phyloP scores from a whole-genome alignment of 1,140 invertebrate genomes.

The Eriosoma lanigerum region DNA sequence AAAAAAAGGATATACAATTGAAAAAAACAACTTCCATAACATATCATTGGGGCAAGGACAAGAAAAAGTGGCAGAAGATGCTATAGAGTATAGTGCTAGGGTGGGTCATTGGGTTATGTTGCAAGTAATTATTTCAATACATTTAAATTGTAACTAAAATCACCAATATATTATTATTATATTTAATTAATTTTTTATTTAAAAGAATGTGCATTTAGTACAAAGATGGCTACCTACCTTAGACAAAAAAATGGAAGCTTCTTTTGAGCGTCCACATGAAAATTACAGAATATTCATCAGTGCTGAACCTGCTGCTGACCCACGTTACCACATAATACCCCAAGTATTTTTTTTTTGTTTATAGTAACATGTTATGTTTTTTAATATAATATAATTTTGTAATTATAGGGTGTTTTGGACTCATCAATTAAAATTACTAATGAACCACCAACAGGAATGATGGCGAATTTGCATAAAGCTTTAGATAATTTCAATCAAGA shows the following conservation, averaged over 20 bases:
- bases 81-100: slow-evolving; percentile 74
- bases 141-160: too few relatives aligned
- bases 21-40: slow-evolving; percentile 85
- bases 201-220: slow-evolving; percentile 88
- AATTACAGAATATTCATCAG: slow-evolving; percentile 74
- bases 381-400: slow-evolving; percentile 27
- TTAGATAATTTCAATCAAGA: slow-evolving; percentile 93
- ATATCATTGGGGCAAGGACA: slow-evolving; percentile 94
- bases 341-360: slow-evolving; percentile 59
- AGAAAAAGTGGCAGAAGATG: slow-evolving; percentile 84
- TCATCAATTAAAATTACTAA: slow-evolving; percentile 95
- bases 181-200: slow-evolving; percentile 48
- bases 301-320: slow-evolving; percentile 67
- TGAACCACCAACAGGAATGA: slow-evolving; percentile 92
- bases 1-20: slow-evolving; percentile 77
- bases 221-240: slow-evolving; percentile 82
- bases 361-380: not conserved
- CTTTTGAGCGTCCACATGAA: slow-evolving; percentile 68
- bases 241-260: slow-evolving; percentile 88
- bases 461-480: slow-evolving; percentile 90
- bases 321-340: slow-evolving; percentile 69
- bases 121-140: slow-evolving; percentile 59
- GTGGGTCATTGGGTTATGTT: slow-evolving; percentile 92
- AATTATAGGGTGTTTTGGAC: slow-evolving; percentile 79
- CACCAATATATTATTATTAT: too few relatives aligned